Base-by-base conservation (phyloP, 2,113 vertebrate species). In the Amazona vittata region DNA sequence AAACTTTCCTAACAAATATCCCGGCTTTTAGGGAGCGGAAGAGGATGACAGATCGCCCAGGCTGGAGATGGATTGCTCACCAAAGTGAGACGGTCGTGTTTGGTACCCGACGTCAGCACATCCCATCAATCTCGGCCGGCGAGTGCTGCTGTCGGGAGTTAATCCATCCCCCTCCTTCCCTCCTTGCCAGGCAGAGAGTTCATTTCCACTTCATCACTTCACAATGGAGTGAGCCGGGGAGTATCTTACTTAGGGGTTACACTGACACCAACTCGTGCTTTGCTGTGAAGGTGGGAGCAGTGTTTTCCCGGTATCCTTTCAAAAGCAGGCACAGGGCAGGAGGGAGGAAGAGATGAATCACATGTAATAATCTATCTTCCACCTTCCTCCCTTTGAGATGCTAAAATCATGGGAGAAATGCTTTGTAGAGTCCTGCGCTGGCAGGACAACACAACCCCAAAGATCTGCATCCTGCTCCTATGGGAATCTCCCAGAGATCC, bases 121-220 rank as follows among this genome's bases (percentile, higher is more conserved):
- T 89, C 95, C 95, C 95, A 97, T 97, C 97, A 96, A 97, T 97
- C 97, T 97, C 95, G 0, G 5, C 57, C 20, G 76, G 78, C 22
- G 19, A 86, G 96, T 44, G 53, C 80, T 11, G 57, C 92, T 71
- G 93, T 49, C 59, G 9, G 94, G 94, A 94, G 86, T 33, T 89
- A 89, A 94, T 90, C 46, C 76, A 11, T 46, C 71, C 28, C n/a
- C 22, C 33, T 26, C 52, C 70, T 52, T 57, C 33, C 77, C 97
- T 55, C 79, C 70, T 88, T 68, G 2, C 39, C 75, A 68, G 46
- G 63, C 86, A 84, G 83, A 83, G 91, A 97, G 94, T 96, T 97
- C 95, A 96, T 97, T 97, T 97, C 96, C 96, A 97, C 96, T 97
- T 97, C 97, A 97, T 97, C 97, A 97, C 95, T 81, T 55, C 91